Base-by-base conservation (phyloP, 2,113 vertebrate genomes). In the Notothenia rossii region DNA sequence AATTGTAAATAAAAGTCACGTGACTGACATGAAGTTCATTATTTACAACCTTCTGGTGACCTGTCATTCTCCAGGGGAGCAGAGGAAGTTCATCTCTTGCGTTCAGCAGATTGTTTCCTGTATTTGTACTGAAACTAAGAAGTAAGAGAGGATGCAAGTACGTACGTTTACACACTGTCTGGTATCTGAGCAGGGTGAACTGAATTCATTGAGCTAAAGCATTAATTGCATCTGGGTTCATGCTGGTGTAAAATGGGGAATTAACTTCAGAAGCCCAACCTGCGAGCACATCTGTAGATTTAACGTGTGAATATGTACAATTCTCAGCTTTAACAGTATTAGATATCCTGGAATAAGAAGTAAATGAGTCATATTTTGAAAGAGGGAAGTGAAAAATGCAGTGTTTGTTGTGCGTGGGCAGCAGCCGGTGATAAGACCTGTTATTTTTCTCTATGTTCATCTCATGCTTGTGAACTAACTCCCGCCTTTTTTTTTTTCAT, bases 361-460 rank as follows among this genome's bases (percentile, higher is more conserved):
- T 49, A 5, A 51, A 15, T n/a, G 6, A 40, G 54, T 40, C 7
- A 40, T 40, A 2, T 22, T 10, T 1, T n/a, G 36, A 64, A 49
- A 58, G 50, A 56, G 22, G 11, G 58, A 79, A 69, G 45, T 46
- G 53, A 10, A 22, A 3, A 14, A 15, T 49, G 59, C 10, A 59
- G 58, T 36, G 36, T 63, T 36, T 14, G 71, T 22, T 50, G 6
- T 54, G 78, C 4, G 68, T 81, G 59, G 81, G 80, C 67, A 15
- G 64, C 53, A 43, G 53, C 61, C 20, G 15, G 29, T 40, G 9
- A 20, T 29, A 29, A 12, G 22, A 68, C 58, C 1, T 1, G 5
- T 40, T 40, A 40, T 14, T 22, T 18, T 11, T 18, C 33, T 72
- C 59, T 25, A 29, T 15, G n/a, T 29, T 70, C 33, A 11, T 75